Conservation (phyloP, 2,888 invertebrate genomes). For the Ennomos fuscantarius region DNA sequence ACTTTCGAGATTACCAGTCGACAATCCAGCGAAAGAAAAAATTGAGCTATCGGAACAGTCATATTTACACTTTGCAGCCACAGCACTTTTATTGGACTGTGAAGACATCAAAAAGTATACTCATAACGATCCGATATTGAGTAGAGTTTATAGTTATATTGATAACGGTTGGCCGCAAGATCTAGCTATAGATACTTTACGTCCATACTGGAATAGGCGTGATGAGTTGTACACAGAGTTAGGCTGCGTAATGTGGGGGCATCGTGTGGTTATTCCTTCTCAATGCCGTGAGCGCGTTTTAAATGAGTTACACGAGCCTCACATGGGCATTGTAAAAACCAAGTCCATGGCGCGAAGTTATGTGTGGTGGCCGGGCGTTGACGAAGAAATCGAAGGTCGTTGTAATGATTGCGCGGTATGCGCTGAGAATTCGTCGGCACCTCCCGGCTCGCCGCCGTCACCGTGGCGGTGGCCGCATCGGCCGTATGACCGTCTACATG, state of each 20-base stretch:
- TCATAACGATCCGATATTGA: slow-evolving; percentile 24
- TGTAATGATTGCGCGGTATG: slow-evolving; percentile 21
- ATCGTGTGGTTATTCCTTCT: slow-evolving; percentile 10
- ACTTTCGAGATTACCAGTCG: too few species aligned
- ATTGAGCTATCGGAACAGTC: slow-evolving; percentile 30
- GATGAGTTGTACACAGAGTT: slow-evolving; percentile 35
- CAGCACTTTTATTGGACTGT: slow-evolving; percentile 29
- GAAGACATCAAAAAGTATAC: slow-evolving; percentile 21
- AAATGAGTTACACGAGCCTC: slow-evolving; percentile 21
- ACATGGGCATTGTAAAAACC: slow-evolving; percentile 33
- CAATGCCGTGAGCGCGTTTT: slow-evolving; percentile 15
- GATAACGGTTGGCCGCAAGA: slow-evolving; percentile 37
- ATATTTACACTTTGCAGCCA: slow-evolving; percentile 27
- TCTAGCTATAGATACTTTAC: slow-evolving; percentile 13
- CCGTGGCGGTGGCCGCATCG: slow-evolving; percentile 23
- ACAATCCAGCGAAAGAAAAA: too few species aligned
- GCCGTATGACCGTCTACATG: slow-evolving; percentile 24
- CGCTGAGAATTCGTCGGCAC: slow-evolving; percentile 5
- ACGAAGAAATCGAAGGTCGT: slow-evolving; percentile 41
- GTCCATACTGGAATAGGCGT: slow-evolving; percentile 36
- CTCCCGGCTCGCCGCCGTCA: too few species aligned
- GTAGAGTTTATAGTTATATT: slow-evolving; percentile 30
- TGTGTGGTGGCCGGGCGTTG: slow-evolving; percentile 34
- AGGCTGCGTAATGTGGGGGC: slow-evolving; percentile 33
- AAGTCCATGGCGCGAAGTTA: slow-evolving; percentile 31